phyloP scores from a whole-genome alignment of 2,113 vertebrate genomes.

The Casuarius casuarius region DNA sequence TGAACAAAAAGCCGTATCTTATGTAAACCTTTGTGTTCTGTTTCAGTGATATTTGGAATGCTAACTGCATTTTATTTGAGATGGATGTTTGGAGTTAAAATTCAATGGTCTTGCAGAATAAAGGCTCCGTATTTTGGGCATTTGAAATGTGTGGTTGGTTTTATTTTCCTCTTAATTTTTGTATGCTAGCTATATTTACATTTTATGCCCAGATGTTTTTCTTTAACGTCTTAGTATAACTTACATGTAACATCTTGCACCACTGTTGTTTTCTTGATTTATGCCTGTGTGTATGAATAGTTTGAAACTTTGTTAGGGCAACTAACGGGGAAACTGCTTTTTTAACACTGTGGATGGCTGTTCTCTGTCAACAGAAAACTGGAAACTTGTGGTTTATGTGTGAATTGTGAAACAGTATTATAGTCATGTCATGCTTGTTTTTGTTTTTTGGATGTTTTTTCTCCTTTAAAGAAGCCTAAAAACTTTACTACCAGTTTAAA shows the following conservation, averaged over 20 bases:
- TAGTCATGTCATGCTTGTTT: neutral
- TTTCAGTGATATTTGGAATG: neutral
- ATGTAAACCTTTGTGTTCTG: neutral
- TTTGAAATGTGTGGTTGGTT: neutral
- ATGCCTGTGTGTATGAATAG: slow-evolving; percentile 39
- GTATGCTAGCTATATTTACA: slow-evolving; percentile 33
- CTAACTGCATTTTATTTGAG: neutral
- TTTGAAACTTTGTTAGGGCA: slow-evolving; percentile 51
- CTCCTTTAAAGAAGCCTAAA: neutral
- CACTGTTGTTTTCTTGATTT: slow-evolving; percentile 59
- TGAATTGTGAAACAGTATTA: neutral
- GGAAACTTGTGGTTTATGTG: neutral
- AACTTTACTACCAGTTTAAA: neutral
- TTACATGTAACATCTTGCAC: slow-evolving; percentile 38
- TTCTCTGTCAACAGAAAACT: slow-evolving; percentile 30
- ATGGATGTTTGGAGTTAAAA: neutral
- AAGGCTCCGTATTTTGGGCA: slow-evolving; percentile 2
- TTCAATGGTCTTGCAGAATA: neutral
- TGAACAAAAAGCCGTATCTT: neutral
- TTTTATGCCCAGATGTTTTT: slow-evolving; percentile 65
- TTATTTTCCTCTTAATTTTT: slow-evolving; percentile 49
- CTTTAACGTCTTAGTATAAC: slow-evolving; percentile 50
- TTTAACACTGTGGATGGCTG: slow-evolving; percentile 23
- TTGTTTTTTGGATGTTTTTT: neutral
- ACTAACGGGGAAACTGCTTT: slow-evolving; percentile 16